Evolutionary conservation across 2,797 vertebrate species (phyloP).

Genomic region (Xerus rutilus): DNA sequence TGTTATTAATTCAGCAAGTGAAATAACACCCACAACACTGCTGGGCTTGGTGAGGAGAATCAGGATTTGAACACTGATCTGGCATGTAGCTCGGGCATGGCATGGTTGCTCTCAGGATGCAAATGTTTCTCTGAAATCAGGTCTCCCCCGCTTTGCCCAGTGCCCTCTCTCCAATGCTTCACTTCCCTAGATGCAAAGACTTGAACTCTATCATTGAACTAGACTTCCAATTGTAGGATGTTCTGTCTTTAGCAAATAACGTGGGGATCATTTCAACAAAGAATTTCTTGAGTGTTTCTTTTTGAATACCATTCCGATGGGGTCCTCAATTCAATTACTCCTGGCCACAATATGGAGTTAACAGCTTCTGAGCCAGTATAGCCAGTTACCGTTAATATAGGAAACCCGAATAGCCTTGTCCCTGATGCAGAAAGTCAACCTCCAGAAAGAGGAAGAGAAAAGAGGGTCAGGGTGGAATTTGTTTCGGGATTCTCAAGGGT

Average conservation of each 20-base stretch:
- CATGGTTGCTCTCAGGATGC: neutral
- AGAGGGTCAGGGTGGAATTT: neutral
- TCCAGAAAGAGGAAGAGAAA: neutral
- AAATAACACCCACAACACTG: neutral
- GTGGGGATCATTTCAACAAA: neutral
- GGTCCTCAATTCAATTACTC: neutral
- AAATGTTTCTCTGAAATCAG: neutral
- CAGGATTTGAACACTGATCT: neutral
- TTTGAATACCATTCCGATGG: neutral
- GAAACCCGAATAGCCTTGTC: neutral
- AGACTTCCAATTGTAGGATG: neutral
- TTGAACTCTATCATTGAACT: neutral
- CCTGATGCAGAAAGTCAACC: slow-evolving; percentile 10
- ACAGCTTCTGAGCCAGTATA: neutral
- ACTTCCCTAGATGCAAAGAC: neutral
- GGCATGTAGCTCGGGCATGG: neutral
- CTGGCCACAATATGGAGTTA: neutral
- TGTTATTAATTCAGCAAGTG: neutral
- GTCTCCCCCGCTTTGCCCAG: accelerated
- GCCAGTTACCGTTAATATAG: neutral
- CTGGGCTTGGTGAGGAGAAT: neutral
- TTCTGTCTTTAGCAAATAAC: neutral
- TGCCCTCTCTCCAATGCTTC: neutral
- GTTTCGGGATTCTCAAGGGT: neutral
- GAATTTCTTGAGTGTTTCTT: neutral